Base-by-base conservation (phyloP, 1,140 invertebrate genomes). In the Anastatus disparis region DNA sequence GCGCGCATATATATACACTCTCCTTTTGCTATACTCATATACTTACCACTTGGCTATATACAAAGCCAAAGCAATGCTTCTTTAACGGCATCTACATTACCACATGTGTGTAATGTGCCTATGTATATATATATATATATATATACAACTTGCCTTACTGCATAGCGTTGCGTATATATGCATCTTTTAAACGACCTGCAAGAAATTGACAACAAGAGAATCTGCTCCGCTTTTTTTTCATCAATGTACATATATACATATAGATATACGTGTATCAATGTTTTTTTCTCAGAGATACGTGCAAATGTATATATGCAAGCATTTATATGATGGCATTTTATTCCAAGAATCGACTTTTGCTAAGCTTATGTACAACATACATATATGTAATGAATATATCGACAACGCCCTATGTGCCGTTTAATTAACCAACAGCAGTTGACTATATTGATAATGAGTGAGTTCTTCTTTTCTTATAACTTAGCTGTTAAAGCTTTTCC, bases 341-440 rank as follows among this genome's bases (percentile, higher is more conserved):
- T 84, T 84, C 82, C 80, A 81, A 76, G 80, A 83, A 35, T 82
- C 69, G 80, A 79, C 31, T 10, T 35, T 10, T 10, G 31, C 31
- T 35, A 4, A n/a, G n/a, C n/a, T n/a, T n/a, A n/a, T n/a, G n/a
- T n/a, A n/a, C n/a, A n/a, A n/a, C n/a, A n/a, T n/a, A n/a, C n/a
- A n/a, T n/a, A n/a, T n/a, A n/a, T n/a, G n/a, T n/a, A n/a, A n/a
- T n/a, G n/a, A n/a, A n/a, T n/a, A 73, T 77, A 79, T 78, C 74
- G 77, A 76, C 74, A 79, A 81, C 76, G 73, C 74, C 75, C 70
- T 67, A 50, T n/a, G n/a, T n/a, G n/a, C 26, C 70, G 72, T 77
- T 82, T 82, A 84, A 83, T 83, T 84, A 79, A 76, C 72, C 46
- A 22, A 26, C n/a, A n/a, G n/a, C n/a, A n/a, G n/a, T n/a, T n/a